A percentile compares a stretch with the other conserved stretches of the same genome.
phyloP scores from a whole-genome alignment of 2,888 invertebrate genomes.

The Himalopsyche kuldschensis region DNA sequence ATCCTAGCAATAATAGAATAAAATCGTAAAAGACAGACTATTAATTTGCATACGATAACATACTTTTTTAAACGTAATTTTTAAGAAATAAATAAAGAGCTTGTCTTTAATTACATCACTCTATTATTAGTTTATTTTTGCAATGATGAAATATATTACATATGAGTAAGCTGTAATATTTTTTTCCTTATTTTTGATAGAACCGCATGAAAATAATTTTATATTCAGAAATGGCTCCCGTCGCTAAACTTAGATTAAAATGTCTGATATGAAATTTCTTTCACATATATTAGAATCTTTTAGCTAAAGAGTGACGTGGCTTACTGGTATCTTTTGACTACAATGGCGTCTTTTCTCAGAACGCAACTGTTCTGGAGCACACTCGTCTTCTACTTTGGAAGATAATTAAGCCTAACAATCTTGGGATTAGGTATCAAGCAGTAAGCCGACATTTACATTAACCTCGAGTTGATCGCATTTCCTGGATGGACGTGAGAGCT shows the following conservation, averaged over 20 bases:
- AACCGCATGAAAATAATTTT: not conserved
- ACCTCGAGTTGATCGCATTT: conserved; percentile 10
- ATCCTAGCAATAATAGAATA: too few species aligned
- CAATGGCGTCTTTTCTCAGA: not conserved
- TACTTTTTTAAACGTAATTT: too few species aligned
- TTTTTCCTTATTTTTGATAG: not conserved
- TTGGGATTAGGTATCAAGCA: conserved; percentile 33
- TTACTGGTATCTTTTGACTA: not conserved
- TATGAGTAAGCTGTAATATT: too few species aligned
- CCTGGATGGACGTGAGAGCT: conserved; percentile 17
- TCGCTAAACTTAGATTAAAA: too few species aligned
- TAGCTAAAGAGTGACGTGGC: not conserved
- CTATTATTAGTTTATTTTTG: too few species aligned
- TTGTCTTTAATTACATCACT: too few species aligned
- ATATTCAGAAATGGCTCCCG: too few species aligned
- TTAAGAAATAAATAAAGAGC: too few species aligned
- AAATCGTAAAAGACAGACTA: too few species aligned
- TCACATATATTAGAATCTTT: not conserved
- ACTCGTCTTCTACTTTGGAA: conserved; percentile 28
- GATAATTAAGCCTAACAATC: conserved; percentile 37
- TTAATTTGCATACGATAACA: too few species aligned
- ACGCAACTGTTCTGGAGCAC: conserved; percentile 1
- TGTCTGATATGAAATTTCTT: too few species aligned
- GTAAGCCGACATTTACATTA: conserved; percentile 7
- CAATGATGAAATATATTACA: too few species aligned